Evolutionary conservation across 2,113 vertebrate species (phyloP).

Genomic region (Gobius niger): DNA sequence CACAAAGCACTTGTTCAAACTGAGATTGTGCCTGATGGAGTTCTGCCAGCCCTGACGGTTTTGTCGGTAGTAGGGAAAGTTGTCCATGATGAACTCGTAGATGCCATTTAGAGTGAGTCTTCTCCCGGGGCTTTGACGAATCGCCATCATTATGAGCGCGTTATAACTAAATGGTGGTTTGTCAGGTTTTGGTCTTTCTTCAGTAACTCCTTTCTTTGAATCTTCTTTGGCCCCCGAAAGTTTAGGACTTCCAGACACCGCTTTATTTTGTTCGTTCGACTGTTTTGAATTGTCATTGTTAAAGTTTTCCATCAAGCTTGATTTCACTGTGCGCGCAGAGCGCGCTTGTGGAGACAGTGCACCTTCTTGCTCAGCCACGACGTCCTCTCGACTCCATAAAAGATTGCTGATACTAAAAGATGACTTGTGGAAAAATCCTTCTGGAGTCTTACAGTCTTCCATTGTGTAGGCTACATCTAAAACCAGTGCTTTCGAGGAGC

Average conservation of each 20-base stretch:
- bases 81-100: conserved; percentile 81
- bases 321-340: conserved; percentile 20
- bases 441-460: conserved; percentile 60
- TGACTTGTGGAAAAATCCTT: conserved; percentile 66
- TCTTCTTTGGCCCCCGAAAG: conserved; percentile 24
- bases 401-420: conserved; percentile 81
- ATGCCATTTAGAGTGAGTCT: conserved; percentile 80
- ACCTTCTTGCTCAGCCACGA: conserved; percentile 38
- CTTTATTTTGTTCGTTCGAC: conserved; percentile 13
- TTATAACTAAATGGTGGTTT: conserved; percentile 84
- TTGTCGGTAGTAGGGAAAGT: conserved; percentile 79
- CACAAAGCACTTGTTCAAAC: conserved; percentile 82
- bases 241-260: conserved; percentile 8
- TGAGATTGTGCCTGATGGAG: conserved; percentile 82
- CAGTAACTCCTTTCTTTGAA: conserved; percentile 23
- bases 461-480: conserved; percentile 26
- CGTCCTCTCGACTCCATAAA: conserved; percentile 65
- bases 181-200: conserved; percentile 49
- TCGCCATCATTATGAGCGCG: conserved; percentile 84
- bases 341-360: conserved; percentile 31
- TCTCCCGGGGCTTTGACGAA: conserved; percentile 76
- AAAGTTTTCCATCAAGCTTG: conserved; percentile 25
- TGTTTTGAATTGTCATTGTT: conserved; percentile 15
- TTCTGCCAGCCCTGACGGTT: conserved; percentile 82
- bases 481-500: conserved; percentile 5